A percentile compares a stretch with the other conserved stretches of the same genome.
phyloP scores from a whole-genome alignment of 2,888 invertebrate species.

The Torymus auratus region DNA sequence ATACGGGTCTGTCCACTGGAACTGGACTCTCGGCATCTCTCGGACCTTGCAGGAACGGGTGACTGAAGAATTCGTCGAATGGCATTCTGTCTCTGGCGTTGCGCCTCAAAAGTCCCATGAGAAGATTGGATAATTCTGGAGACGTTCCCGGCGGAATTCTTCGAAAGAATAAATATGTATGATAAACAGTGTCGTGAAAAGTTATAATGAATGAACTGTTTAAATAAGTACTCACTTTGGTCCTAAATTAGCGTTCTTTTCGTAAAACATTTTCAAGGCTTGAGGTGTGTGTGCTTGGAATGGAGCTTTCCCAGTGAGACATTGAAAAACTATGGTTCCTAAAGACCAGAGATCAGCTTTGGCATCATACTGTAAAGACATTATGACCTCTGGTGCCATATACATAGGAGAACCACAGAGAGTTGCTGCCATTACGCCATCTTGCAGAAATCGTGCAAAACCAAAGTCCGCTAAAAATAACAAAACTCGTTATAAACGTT shows the following conservation, averaged over 20 bases:
- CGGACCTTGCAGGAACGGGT: constrained; percentile 89
- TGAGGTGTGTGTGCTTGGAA: constrained; percentile 99
- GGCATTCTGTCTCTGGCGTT: constrained; percentile 97
- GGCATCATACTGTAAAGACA: constrained; percentile 98
- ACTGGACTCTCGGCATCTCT: constrained; percentile 76
- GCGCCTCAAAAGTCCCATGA: constrained; percentile 91
- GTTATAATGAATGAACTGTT: too few species aligned
- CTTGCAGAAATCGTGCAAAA: constrained; percentile 98
- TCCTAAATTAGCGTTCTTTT: constrained; percentile 92
- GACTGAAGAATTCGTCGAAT: constrained; percentile 96
- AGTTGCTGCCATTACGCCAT: constrained; percentile 99
- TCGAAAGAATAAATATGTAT: constrained; percentile 66
- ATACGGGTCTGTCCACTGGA: constrained; percentile 72
- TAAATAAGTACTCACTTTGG: constrained; percentile 84
- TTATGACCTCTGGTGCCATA: constrained; percentile 99
- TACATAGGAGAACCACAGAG: constrained; percentile 99
- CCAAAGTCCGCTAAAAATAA: constrained; percentile 93
- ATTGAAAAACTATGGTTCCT: constrained; percentile 99
- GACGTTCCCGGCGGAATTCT: constrained; percentile 97
- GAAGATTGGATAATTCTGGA: constrained; percentile 89
- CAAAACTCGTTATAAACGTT: not conserved
- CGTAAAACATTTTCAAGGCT: constrained; percentile 97
- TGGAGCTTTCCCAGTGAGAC: constrained; percentile 98
- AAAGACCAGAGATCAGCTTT: constrained; percentile 99
- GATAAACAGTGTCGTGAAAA: too few species aligned